Conservation (phyloP, 2,113 vertebrate genomes). For the Tragelaphus imberbis region DNA sequence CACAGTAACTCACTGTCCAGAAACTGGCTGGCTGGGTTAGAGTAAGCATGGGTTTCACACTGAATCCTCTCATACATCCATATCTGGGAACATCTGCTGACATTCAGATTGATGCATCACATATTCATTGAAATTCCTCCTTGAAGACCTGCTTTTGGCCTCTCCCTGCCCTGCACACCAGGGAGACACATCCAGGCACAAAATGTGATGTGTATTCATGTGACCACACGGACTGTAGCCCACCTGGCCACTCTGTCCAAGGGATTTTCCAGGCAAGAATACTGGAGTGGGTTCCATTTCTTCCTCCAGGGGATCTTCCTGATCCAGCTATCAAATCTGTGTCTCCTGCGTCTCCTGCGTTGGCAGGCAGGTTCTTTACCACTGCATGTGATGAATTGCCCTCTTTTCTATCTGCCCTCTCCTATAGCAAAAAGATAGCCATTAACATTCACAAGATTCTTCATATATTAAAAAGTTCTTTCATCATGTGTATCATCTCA, state of each 20-base stretch:
- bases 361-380: not conserved
- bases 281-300: not conserved
- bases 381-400: not conserved
- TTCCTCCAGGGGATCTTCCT: not conserved
- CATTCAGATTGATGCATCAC: not conserved
- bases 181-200: not conserved
- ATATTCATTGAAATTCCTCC: not conserved
- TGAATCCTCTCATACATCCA: not conserved
- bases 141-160: not conserved
- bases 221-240: not conserved
- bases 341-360: not conserved
- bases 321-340: not conserved
- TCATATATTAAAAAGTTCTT: conserved; percentile 11
- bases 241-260: not conserved
- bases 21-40: not conserved
- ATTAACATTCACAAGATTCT: not conserved
- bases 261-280: not conserved
- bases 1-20: not conserved
- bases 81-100: not conserved
- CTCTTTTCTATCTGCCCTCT: not conserved
- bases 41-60: not conserved
- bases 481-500: not conserved
- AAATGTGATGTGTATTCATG: not conserved
- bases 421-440: not conserved
- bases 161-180: not conserved